Evolutionary conservation across 1,140 invertebrate genomes (phyloP), one percentile per base, ranked within the genome.

Genomic region (Euschistus heros): DNA sequence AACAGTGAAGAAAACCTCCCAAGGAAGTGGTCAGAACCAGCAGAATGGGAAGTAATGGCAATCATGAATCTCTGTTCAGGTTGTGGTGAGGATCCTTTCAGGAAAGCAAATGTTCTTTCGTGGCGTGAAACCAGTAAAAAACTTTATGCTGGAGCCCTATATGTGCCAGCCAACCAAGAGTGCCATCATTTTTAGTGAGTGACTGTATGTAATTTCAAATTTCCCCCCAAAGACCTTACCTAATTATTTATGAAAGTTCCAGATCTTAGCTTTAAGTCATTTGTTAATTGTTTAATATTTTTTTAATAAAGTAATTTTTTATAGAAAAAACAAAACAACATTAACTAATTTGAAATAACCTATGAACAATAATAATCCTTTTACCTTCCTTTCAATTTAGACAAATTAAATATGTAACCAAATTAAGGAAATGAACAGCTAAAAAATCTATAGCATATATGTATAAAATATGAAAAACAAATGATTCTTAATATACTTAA

Each of bases 11-110:
- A 76, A 6, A 22, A 22, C 71, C 24, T 60, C 18, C 64, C 52
- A 77, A 75, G 72, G 76, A 80, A 47, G 81, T 86, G 88, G 69
- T 78, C 85, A n/a, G 88, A 90, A 69, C 87, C 88, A 0, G 88
- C 88, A 0, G 88, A 91, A 73, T 86, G 82, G 22, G 88, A 91
- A 73, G 88, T 90, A 0, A 84, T 79, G 67, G 82, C 83, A 1
- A 85, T 90, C 2, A 88, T 90, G 84, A 79, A 84, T 68, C 75
- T 89, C 2, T 91, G 88, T 72, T 82, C 82, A 50, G 86, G 82
- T 3, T 90, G 88, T 68, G 76, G 81, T 14, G 71, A 78, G 0
- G 88, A 91, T 70, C 87, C 88, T 0, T 91, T 90, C 76, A 82
- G 82, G 30, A 87, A 87, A 68, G 88, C 86, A 0, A 76, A 88